A percentile compares a stretch with the other conserved stretches of the same genome.
Evolutionary conservation across 2,888 invertebrate species (phyloP).

Genomic region (Caenorhabditis sp.): DNA sequence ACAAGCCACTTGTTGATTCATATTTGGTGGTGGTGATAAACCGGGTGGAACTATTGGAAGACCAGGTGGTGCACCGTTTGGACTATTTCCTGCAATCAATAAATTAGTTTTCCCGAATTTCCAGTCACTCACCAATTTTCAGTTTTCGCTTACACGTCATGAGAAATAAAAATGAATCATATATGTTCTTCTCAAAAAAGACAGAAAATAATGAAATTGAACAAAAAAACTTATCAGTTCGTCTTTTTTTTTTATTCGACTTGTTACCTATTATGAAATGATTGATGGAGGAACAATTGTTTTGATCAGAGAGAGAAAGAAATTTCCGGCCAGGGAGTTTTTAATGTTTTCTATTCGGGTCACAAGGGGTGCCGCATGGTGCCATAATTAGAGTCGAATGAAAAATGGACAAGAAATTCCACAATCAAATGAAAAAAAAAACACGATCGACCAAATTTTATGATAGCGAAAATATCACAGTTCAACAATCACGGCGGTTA

Average conservation of each 20-base stretch:
- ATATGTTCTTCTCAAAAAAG: slow-evolving; percentile 19
- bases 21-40: slow-evolving; percentile 19
- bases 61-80: slow-evolving; percentile 4
- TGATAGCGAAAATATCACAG: no score
- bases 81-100: slow-evolving; percentile 16
- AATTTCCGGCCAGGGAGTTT: not conserved
- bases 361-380: no score
- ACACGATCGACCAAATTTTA: no score
- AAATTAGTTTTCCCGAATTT: no score
- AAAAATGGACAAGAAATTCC: no score
- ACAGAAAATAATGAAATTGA: slow-evolving; percentile 1
- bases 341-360: no score
- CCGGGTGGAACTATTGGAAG: slow-evolving; percentile 9
- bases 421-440: no score
- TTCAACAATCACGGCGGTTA: no score
- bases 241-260: not conserved
- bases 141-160: not conserved
- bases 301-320: not conserved
- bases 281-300: not conserved
- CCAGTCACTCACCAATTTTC: slow-evolving; percentile 3
- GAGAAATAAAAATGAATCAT: slow-evolving; percentile 1
- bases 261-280: not conserved
- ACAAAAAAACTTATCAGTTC: not conserved
- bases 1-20: slow-evolving; percentile 1
- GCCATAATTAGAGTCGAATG: no score